Evolutionary conservation across 2,113 vertebrate species (phyloP).

Genomic region (Hymenochirus boettgeri): DNA sequence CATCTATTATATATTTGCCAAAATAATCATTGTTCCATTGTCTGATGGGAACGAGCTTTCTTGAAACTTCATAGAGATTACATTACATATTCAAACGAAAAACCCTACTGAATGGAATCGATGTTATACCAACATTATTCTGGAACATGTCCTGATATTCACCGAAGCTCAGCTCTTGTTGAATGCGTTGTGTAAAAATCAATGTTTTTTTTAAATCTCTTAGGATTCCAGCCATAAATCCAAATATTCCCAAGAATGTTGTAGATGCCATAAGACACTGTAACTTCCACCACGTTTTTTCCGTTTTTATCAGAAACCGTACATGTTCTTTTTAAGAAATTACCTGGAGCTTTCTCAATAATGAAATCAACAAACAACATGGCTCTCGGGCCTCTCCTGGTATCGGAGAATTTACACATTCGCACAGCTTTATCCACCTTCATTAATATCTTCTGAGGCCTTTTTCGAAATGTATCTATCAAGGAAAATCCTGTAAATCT

Average conservation of each 20-base stretch:
- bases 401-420: neutral
- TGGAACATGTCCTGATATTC: too few species aligned
- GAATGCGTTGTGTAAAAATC: slow-evolving; percentile 15
- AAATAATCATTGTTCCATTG: too few species aligned
- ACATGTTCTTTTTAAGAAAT: slow-evolving; percentile 33
- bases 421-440: neutral
- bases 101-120: too few species aligned
- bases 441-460: neutral
- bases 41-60: too few species aligned
- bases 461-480: slow-evolving; percentile 22
- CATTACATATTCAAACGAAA: too few species aligned
- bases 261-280: neutral
- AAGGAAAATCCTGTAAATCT: slow-evolving; percentile 17
- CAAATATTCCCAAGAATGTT: neutral
- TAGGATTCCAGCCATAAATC: slow-evolving; percentile 23
- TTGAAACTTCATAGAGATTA: too few species aligned
- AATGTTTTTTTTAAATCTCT: slow-evolving; percentile 28
- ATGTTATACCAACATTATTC: too few species aligned
- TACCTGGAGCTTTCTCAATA: slow-evolving; percentile 7
- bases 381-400: slow-evolving; percentile 10
- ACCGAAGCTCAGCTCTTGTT: neutral
- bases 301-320: slow-evolving; percentile 7
- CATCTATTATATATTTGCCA: too few species aligned
- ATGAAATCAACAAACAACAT: slow-evolving; percentile 10
- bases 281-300: neutral